Evolutionary conservation across 2,113 vertebrate species (phyloP).

Genomic region (Megaceryle maxima): DNA sequence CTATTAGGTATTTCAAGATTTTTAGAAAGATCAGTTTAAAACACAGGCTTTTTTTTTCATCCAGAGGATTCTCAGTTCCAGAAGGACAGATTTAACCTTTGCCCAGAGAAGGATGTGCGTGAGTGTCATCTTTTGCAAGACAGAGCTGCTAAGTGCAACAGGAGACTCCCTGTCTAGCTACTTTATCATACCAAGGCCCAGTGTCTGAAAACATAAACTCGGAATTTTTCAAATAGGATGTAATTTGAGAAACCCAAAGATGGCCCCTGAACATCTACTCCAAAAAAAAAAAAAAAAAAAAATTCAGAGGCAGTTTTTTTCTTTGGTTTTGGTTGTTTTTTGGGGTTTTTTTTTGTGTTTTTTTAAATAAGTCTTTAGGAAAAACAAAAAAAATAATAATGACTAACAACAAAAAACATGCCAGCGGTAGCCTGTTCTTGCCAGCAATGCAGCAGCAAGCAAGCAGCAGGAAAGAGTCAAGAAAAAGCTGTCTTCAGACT

Average conservation of each 20-base stretch:
- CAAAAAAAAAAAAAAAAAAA: background rate
- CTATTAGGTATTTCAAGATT: background rate
- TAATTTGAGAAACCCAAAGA: background rate
- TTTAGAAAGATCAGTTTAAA: background rate
- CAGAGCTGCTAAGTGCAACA: accelerated
- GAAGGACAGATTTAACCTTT: background rate
- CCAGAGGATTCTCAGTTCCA: background rate
- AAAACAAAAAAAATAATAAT: background rate
- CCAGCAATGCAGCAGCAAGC: background rate
- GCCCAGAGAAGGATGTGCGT: background rate
- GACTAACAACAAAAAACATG: background rate
- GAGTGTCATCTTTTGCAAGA: background rate
- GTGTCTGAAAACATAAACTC: background rate
- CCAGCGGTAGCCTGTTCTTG: background rate
- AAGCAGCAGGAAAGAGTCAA: background rate
- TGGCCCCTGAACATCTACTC: background rate
- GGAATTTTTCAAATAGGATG: background rate
- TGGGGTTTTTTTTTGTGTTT: no score
- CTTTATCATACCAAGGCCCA: background rate
- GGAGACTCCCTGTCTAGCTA: background rate
- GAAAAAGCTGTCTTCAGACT: background rate
- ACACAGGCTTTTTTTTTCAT: background rate
- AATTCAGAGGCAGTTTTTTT: background rate
- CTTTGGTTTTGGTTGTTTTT: no score
- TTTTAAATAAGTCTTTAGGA: background rate